Conservation (phyloP, 2,113 vertebrate species). For the Macquaria ambigua region DNA sequence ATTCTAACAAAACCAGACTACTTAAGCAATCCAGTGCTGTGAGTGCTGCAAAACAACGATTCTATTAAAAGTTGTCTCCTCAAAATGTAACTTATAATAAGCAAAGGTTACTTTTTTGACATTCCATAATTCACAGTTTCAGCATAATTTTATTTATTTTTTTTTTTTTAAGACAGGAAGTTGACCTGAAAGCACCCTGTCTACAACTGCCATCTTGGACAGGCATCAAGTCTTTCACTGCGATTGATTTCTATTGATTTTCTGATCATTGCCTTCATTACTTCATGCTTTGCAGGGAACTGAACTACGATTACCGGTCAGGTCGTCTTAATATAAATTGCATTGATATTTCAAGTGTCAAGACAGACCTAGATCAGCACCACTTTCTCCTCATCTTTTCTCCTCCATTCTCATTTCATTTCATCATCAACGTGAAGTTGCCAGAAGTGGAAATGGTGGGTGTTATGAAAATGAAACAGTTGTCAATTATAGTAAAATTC, state of each 20-base stretch:
- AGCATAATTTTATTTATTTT: background rate
- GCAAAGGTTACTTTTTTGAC: background rate
- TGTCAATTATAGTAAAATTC: slow-evolving; percentile 3
- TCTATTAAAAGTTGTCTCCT: background rate
- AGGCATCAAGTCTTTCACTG: slow-evolving; percentile 15
- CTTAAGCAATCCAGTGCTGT: background rate
- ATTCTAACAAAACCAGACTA: background rate
- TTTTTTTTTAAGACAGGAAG: background rate
- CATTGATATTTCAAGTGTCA: slow-evolving; percentile 29
- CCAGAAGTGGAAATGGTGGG: background rate
- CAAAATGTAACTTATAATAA: background rate
- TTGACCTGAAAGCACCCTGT: slow-evolving; percentile 19
- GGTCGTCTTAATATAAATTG: slow-evolving; percentile 10
- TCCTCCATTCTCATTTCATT: background rate
- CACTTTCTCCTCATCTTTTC: slow-evolving; percentile 8
- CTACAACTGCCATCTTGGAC: background rate
- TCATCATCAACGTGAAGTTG: background rate
- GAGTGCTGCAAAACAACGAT: background rate
- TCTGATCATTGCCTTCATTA: slow-evolving; percentile 59
- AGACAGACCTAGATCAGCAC: slow-evolving; percentile 16
- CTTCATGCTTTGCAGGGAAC: slow-evolving; percentile 38
- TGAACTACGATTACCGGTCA: background rate
- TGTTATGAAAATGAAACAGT: background rate
- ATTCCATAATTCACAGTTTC: background rate
- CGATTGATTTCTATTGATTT: slow-evolving; percentile 57